phyloP scores from a whole-genome alignment of 2,888 invertebrate species.

The Pammene aurita region DNA sequence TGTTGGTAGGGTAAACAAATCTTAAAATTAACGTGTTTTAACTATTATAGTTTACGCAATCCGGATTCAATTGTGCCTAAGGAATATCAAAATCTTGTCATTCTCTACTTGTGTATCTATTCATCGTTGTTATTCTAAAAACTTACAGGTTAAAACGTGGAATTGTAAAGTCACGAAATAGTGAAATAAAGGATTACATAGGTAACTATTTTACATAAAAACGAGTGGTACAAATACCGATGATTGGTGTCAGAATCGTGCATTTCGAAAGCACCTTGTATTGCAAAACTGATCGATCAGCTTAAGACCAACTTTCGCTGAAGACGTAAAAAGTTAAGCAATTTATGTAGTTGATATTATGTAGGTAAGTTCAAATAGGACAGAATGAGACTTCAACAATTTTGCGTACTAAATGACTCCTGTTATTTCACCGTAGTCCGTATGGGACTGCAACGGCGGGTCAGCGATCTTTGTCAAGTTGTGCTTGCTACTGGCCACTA shows the following conservation, averaged over 20 bases:
- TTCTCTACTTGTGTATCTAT: not conserved
- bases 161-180: conserved; percentile 7
- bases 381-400: too few relatives aligned
- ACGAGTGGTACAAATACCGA: not conserved
- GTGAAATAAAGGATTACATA: not conserved
- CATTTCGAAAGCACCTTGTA: not conserved
- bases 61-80: too few relatives aligned
- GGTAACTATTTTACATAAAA: conserved; percentile 4
- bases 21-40: too few relatives aligned
- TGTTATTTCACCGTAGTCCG: too few relatives aligned
- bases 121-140: not conserved
- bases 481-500: conserved; percentile 8
- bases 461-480: not conserved
- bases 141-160: not conserved
- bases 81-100: too few relatives aligned
- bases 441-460: too few relatives aligned
- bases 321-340: not conserved
- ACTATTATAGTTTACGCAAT: too few relatives aligned
- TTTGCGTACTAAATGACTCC: too few relatives aligned
- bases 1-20: too few relatives aligned
- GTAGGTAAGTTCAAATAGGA: too few relatives aligned
- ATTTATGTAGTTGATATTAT: too few relatives aligned
- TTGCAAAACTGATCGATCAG: not conserved
- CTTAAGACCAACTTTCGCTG: not conserved
- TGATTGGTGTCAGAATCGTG: not conserved